Conservation (phyloP, 2,797 vertebrate genomes). For the Orientallactaga sibirica region DNA sequence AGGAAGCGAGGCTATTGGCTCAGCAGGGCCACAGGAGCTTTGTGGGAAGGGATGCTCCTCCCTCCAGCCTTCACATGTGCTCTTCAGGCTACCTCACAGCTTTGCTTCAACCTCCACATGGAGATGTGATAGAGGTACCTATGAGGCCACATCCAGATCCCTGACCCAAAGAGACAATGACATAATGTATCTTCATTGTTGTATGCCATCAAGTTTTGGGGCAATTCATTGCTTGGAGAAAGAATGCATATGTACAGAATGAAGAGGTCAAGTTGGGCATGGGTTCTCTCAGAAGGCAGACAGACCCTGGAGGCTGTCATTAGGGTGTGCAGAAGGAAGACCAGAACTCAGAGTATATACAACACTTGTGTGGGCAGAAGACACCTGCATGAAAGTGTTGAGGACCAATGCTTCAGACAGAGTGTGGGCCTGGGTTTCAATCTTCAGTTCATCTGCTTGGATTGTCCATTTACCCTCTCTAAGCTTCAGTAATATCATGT, state of each 20-base stretch:
- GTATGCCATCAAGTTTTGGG: neutral
- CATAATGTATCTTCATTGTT: neutral
- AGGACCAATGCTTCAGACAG: neutral
- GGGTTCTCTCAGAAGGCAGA: neutral
- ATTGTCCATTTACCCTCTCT: neutral
- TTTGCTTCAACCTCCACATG: neutral
- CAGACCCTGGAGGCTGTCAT: neutral
- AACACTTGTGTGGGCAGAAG: neutral
- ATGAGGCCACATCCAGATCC: neutral
- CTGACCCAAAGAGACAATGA: neutral
- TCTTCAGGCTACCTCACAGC: neutral
- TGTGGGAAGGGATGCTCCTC: neutral
- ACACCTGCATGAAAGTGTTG: fast-evolving
- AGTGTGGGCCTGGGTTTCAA: neutral
- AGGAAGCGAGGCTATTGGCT: neutral
- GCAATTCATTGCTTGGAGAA: neutral
- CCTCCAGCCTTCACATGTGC: neutral
- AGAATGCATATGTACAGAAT: neutral
- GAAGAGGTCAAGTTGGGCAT: neutral
- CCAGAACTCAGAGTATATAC: neutral
- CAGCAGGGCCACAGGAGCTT: neutral
- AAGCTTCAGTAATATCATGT: neutral
- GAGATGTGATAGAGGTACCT: neutral
- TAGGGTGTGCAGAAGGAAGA: neutral
- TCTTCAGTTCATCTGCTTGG: neutral